Conservation (phyloP, 2,113 vertebrate genomes). For the Serilophus lunatus region DNA sequence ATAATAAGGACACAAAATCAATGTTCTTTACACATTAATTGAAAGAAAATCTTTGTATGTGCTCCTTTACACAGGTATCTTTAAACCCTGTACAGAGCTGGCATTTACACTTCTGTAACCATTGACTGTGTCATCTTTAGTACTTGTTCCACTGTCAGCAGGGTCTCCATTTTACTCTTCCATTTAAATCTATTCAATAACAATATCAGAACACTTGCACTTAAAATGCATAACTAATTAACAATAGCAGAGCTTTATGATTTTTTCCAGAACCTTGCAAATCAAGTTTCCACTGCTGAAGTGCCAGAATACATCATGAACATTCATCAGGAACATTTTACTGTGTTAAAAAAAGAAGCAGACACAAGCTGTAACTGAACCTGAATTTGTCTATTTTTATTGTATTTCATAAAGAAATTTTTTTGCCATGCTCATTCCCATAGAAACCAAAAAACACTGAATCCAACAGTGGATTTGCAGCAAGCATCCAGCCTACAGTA, state of each 20-base stretch:
- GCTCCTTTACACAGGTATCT: background rate
- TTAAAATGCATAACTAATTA: background rate
- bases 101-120: background rate
- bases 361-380: background rate
- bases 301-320: background rate
- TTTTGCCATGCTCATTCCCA: background rate
- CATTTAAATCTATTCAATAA: background rate
- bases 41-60: background rate
- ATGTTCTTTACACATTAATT: background rate
- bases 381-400: background rate
- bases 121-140: background rate
- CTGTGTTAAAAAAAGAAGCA: background rate
- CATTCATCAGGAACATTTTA: background rate
- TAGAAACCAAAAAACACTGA: background rate
- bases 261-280: background rate
- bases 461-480: background rate
- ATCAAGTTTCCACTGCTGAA: background rate
- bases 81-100: background rate
- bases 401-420: background rate
- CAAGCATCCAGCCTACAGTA: background rate
- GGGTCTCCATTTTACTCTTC: background rate
- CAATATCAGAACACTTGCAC: background rate
- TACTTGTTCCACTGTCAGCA: background rate
- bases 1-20: background rate
- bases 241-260: background rate